A percentile compares a stretch with the other conserved stretches of the same genome.
Evolutionary conservation across 2,113 vertebrate species (phyloP).

Genomic region (Semicossyphus pulcher): DNA sequence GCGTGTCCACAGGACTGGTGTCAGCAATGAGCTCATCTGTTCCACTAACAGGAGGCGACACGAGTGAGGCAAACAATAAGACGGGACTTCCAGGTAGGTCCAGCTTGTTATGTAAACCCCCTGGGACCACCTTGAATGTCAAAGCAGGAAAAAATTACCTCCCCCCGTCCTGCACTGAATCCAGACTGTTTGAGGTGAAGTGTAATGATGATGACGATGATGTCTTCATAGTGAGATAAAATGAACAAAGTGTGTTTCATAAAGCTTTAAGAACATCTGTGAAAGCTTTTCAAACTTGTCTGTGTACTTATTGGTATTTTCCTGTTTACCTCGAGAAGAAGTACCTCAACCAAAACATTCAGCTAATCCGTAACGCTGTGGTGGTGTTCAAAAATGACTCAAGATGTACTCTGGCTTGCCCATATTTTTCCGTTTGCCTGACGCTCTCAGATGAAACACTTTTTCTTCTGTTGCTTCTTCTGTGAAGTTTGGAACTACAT

Average conservation of each 20-base stretch:
- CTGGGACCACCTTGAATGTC: slow-evolving; percentile 51
- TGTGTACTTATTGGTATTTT: slow-evolving; percentile 64
- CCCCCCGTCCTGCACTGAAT: slow-evolving; percentile 38
- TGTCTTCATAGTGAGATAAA: slow-evolving; percentile 42
- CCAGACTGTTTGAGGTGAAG: slow-evolving; percentile 54
- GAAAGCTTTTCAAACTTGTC: slow-evolving; percentile 52
- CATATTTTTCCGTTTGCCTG: slow-evolving; percentile 58
- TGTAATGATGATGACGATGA: slow-evolving; percentile 21
- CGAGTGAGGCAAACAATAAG: slow-evolving; percentile 63
- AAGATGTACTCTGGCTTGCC: slow-evolving; percentile 58
- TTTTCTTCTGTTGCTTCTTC: slow-evolving; percentile 34
- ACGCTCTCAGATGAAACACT: slow-evolving; percentile 42
- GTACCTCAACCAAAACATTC: slow-evolving; percentile 58
- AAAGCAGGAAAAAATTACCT: slow-evolving; percentile 41
- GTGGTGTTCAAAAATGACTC: slow-evolving; percentile 62
- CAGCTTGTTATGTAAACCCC: slow-evolving; percentile 61
- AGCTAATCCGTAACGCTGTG: slow-evolving; percentile 51
- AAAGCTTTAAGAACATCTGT: slow-evolving; percentile 53
- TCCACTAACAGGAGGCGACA: slow-evolving; percentile 73
- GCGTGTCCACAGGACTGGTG: slow-evolving; percentile 36
- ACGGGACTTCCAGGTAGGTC: slow-evolving; percentile 69
- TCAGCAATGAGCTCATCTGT: slow-evolving; percentile 78
- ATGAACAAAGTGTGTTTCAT: slow-evolving; percentile 9
- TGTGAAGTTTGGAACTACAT: slow-evolving; percentile 17
- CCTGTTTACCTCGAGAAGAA: slow-evolving; percentile 63